These are phyloP conservation scores for Amphibalanus amphitrite DNA, from an alignment of 1,140 invertebrate species.

Conservation along the genomic window DNA sequence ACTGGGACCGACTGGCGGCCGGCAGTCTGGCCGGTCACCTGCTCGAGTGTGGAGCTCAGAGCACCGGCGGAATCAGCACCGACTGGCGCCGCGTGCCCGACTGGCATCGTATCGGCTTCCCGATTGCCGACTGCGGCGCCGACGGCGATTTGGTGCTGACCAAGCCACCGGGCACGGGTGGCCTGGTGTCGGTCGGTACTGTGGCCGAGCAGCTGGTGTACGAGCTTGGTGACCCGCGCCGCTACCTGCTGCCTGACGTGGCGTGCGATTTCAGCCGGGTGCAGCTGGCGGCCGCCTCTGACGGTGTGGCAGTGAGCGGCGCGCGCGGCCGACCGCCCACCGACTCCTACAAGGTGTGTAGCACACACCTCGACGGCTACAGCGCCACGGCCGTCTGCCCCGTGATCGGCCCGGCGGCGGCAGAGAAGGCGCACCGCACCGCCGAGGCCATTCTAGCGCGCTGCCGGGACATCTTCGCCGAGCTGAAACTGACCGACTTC, in stretches of 20 bases:
- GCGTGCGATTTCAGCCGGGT: slow-evolving; percentile 34
- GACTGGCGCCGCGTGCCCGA: slow-evolving; percentile 32
- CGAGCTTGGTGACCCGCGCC: slow-evolving; percentile 33
- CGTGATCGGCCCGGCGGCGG: slow-evolving; percentile 29
- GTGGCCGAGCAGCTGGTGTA: slow-evolving; percentile 35
- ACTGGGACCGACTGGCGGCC: slow-evolving; percentile 28
- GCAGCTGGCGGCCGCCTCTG: slow-evolving; percentile 22
- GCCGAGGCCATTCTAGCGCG: slow-evolving; percentile 31
- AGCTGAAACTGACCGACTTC: slow-evolving; percentile 28
- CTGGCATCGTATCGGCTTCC: slow-evolving; percentile 34
- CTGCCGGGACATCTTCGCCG: slow-evolving; percentile 27
- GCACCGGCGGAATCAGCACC: slow-evolving; percentile 35
- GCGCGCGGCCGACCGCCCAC: slow-evolving; percentile 31
- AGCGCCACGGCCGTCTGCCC: slow-evolving; percentile 28
- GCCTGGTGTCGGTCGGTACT: slow-evolving; percentile 28
- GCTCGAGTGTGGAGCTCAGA: slow-evolving; percentile 37
- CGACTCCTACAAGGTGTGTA: slow-evolving; percentile 30
- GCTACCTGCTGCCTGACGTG: slow-evolving; percentile 34
- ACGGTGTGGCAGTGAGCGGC: slow-evolving; percentile 29
- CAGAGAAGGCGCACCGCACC: slow-evolving; percentile 31
- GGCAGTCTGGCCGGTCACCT: slow-evolving; percentile 35
- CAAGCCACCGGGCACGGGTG: slow-evolving; percentile 33
- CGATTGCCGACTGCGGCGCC: slow-evolving; percentile 30
- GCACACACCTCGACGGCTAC: slow-evolving; percentile 26
- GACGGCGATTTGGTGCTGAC: slow-evolving; percentile 30